Conservation (phyloP, 2,113 vertebrate species). For the Mesembrinibis cayennensis region DNA sequence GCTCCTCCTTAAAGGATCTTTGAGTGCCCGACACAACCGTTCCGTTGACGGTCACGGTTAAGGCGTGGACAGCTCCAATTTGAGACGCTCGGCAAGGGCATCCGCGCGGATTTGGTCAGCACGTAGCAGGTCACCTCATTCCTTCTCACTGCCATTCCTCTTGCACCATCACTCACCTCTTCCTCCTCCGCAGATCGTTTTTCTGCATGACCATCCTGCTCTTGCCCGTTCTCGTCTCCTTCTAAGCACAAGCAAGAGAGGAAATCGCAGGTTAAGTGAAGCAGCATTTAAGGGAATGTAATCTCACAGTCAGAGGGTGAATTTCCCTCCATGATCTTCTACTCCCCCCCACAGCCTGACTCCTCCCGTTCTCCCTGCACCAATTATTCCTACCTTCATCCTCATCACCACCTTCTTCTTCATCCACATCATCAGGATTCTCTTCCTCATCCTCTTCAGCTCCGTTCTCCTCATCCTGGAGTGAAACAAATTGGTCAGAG, state of each 20-base stretch:
- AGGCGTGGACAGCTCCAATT: not conserved
- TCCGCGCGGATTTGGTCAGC: not conserved
- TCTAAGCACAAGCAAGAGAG: slow-evolving; percentile 57
- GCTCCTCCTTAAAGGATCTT: not conserved
- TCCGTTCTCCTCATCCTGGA: slow-evolving; percentile 79
- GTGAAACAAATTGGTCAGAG: not conserved
- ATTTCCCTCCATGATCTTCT: not conserved
- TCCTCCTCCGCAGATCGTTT: slow-evolving; percentile 81
- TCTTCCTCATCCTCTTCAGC: slow-evolving; percentile 79
- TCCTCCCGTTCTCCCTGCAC: not conserved
- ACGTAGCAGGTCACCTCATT: not conserved
- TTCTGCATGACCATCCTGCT: slow-evolving; percentile 76
- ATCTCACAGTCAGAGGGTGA: not conserved
- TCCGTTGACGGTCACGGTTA: rapidly evolving
- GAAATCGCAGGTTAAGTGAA: not conserved
- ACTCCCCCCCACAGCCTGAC: not conserved
- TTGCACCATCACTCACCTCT: slow-evolving; percentile 59
- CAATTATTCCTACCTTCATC: slow-evolving; percentile 70
- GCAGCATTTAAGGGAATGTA: not conserved
- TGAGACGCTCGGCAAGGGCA: not conserved
- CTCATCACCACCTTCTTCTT: slow-evolving; percentile 74
- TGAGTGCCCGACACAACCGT: not conserved
- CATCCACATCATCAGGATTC: slow-evolving; percentile 79
- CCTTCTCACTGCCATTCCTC: not conserved
- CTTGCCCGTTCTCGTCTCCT: slow-evolving; percentile 76